These are phyloP conservation scores for Indicator maculatus DNA, from an alignment of 2,113 vertebrate species.

Conservation along the genomic window DNA sequence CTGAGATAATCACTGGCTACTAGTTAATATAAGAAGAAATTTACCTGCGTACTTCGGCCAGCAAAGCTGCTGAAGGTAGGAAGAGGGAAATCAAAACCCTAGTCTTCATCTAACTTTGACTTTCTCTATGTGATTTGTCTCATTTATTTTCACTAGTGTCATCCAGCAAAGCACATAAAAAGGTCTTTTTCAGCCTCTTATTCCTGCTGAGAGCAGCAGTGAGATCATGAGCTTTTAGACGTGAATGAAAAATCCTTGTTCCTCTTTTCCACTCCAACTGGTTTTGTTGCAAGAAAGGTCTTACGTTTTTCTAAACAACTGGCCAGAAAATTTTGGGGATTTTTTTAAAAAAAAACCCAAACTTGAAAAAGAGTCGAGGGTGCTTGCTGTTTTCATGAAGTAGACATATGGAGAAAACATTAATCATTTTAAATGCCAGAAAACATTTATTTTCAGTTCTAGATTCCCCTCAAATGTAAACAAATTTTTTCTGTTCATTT, in stretches of 20 bases:
- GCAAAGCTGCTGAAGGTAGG: neutral
- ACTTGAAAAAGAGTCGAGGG: neutral
- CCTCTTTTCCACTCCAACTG: neutral
- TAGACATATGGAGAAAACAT: neutral
- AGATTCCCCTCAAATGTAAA: neutral
- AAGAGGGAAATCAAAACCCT: neutral
- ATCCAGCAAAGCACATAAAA: neutral
- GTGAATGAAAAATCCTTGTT: neutral
- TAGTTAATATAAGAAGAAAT: neutral
- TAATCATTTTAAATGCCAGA: neutral
- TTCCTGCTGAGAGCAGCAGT: neutral
- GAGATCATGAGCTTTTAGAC: neutral
- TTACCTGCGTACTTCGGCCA: neutral
- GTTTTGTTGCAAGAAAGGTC: neutral
- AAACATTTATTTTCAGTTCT: neutral
- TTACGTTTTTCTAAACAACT: neutral
- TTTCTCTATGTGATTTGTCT: neutral
- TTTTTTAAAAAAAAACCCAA: neutral
- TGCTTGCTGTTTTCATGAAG: neutral
- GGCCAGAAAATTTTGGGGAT: neutral
- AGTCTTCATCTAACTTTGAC: neutral
- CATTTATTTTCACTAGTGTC: neutral
- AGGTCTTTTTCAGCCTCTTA: neutral
- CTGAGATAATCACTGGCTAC: neutral
- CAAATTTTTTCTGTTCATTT: neutral